These are phyloP conservation scores for Typhlichthys eigenmanni DNA, from an alignment of 2,797 vertebrate species.

Conservation along the genomic window DNA sequence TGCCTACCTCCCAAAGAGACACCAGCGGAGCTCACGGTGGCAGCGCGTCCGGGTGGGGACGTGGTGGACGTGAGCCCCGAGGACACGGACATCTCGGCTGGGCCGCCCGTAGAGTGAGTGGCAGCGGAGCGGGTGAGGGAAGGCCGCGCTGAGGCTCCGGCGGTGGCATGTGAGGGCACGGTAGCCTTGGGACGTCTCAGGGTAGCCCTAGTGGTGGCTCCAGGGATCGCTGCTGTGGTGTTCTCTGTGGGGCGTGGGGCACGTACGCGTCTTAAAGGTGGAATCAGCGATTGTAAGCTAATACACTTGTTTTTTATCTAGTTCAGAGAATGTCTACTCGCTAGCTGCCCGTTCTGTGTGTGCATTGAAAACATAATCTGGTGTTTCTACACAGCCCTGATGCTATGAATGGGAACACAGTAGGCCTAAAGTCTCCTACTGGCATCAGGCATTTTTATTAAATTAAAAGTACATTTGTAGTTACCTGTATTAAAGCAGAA, in stretches of 20 bases:
- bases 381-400: too few relatives aligned
- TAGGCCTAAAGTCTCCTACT: too few relatives aligned
- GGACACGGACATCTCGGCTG: slow-evolving; percentile 1
- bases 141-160: background rate
- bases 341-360: too few relatives aligned
- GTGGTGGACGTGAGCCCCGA: slow-evolving; percentile 6
- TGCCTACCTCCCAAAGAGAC: slow-evolving; percentile 43
- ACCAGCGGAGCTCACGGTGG: slow-evolving; percentile 1
- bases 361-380: too few relatives aligned
- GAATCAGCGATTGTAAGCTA: too few relatives aligned
- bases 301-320: too few relatives aligned
- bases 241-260: background rate
- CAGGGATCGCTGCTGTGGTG: background rate
- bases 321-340: too few relatives aligned
- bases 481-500: slow-evolving; percentile 71
- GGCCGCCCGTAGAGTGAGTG: slow-evolving; percentile 8
- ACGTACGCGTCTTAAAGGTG: too few relatives aligned
- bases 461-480: too few relatives aligned
- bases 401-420: too few relatives aligned
- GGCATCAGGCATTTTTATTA: too few relatives aligned
- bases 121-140: background rate
- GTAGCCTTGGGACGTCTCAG: background rate
- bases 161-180: background rate
- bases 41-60: background rate
- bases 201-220: background rate